Conservation (phyloP, 2,888 invertebrate genomes). For the Frankliniella fusca region DNA sequence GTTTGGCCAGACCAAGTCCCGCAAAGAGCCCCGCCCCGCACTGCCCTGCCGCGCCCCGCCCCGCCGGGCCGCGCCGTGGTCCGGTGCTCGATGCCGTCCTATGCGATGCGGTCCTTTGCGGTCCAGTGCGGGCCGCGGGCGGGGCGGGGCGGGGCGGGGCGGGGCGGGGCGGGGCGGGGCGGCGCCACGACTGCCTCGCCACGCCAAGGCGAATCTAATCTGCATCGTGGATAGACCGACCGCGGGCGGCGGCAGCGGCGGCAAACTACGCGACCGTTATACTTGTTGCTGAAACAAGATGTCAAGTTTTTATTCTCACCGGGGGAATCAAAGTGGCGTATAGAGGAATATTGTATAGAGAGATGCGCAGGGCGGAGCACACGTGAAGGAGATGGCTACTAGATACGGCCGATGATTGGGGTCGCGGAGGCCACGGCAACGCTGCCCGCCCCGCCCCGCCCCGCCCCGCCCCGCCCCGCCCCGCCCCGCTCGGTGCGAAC, state of each 20-base stretch:
- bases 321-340: no score
- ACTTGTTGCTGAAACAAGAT: conserved; percentile 1
- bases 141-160: neutral
- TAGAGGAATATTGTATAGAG: no score
- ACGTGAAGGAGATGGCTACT: no score
- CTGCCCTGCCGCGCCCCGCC: neutral
- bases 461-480: no score
- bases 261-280: conserved; percentile 10
- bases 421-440: no score
- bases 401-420: no score
- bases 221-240: conserved; percentile 16
- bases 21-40: neutral
- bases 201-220: conserved; percentile 22
- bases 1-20: conserved; percentile 11
- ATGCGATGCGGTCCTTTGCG: neutral
- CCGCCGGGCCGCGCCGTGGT: neutral
- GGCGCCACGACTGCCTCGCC: neutral
- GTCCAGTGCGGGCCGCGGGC: conserved; percentile 8
- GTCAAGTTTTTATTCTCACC: neutral
- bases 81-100: neutral
- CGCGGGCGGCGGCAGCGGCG: neutral
- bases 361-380: no score
- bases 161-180: neutral
- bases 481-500: no score
- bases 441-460: no score